Evolutionary conservation across 2,797 vertebrate genomes (phyloP).

Genomic region (Xiphophorus birchmanni): DNA sequence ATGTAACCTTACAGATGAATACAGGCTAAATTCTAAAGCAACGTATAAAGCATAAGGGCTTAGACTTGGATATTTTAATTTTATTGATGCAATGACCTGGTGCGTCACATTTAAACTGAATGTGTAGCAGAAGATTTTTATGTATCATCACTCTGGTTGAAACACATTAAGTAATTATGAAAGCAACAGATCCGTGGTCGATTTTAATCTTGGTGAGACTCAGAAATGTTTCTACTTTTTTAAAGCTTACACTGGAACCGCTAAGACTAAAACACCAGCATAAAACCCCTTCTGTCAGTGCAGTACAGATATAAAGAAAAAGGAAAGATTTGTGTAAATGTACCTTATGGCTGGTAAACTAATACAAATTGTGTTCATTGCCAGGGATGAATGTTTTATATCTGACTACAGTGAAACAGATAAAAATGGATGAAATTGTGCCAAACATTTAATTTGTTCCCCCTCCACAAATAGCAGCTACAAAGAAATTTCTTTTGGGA

Average conservation of each 20-base stretch:
- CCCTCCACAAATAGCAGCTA: slow-evolving; percentile 15
- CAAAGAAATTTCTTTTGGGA: slow-evolving; percentile 26
- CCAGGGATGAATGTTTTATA: not conserved
- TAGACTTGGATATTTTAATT: too few species aligned
- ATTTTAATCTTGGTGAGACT: not conserved
- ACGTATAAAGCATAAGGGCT: not conserved
- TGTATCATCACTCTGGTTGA: not conserved
- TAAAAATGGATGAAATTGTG: slow-evolving; percentile 12
- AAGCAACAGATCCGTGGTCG: not conserved
- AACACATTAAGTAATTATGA: not conserved
- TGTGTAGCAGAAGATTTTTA: not conserved
- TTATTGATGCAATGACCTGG: too few species aligned
- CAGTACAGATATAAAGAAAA: not conserved
- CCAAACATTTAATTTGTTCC: not conserved
- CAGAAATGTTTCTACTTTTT: not conserved
- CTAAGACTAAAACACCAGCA: not conserved
- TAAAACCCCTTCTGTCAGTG: not conserved
- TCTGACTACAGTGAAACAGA: not conserved
- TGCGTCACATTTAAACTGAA: not conserved
- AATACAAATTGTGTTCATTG: not conserved
- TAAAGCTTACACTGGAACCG: not conserved
- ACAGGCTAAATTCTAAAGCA: not conserved
- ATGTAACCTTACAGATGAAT: not conserved
- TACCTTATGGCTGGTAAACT: not conserved
- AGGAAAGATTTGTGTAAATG: slow-evolving; percentile 2